Conservation (phyloP, 2,113 vertebrate genomes). For the Epinephelus moara region DNA sequence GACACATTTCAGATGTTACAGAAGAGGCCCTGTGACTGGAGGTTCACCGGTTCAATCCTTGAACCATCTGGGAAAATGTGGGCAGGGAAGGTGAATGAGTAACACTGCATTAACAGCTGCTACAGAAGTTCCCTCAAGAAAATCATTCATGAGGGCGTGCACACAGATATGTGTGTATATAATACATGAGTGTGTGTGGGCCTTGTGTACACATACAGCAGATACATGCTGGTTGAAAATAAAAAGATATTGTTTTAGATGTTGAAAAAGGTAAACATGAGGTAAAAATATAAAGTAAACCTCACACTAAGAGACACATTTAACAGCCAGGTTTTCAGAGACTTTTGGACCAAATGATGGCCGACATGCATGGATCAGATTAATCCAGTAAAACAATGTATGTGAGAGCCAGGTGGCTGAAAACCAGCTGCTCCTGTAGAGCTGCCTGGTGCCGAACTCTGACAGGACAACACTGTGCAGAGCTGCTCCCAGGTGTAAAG, state of each 20-base stretch:
- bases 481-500: conserved; percentile 32
- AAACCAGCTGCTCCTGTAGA: conserved; percentile 27
- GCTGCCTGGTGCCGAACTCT: not conserved
- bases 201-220: too few species aligned
- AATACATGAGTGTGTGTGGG: too few species aligned
- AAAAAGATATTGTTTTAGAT: not conserved
- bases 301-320: not conserved
- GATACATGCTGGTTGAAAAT: not conserved
- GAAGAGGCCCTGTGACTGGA: conserved; percentile 22
- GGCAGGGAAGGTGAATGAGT: conserved; percentile 37
- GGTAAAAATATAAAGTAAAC: not conserved
- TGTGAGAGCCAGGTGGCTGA: conserved; percentile 35
- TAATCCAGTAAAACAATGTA: conserved; percentile 12
- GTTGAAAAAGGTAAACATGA: not conserved
- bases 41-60: conserved; percentile 12
- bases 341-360: not conserved
- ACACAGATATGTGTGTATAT: too few species aligned
- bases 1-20: conserved; percentile 33
- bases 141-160: not conserved
- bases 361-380: not conserved
- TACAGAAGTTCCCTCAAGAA: conserved; percentile 12
- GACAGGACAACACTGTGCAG: conserved; percentile 16
- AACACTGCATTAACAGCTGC: conserved; percentile 27
- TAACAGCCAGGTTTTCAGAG: not conserved
- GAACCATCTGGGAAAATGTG: conserved; percentile 32